Conservation (phyloP, 2,797 vertebrate genomes). For the Ciconia nigra region DNA sequence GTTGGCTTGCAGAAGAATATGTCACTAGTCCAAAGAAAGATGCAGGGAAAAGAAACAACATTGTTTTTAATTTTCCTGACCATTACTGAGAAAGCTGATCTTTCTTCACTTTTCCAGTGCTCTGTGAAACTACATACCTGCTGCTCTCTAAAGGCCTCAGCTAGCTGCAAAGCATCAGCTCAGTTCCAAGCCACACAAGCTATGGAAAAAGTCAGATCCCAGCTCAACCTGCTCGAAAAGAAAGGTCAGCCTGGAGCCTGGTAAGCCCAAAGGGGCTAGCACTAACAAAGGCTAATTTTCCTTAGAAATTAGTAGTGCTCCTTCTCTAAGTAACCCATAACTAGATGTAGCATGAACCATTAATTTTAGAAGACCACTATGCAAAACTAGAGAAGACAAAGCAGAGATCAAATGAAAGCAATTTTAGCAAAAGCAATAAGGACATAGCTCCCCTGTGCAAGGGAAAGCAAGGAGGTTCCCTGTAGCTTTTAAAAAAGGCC, state of each 20-base stretch:
- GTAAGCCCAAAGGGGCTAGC: not conserved
- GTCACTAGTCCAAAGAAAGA: not conserved
- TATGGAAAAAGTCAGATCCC: conserved; percentile 15
- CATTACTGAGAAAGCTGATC: not conserved
- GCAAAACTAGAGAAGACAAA: not conserved
- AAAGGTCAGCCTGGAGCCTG: conserved; percentile 12
- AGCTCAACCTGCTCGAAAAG: not conserved
- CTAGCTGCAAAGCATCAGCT: not conserved
- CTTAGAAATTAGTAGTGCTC: not conserved
- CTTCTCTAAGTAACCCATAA: not conserved
- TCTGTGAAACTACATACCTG: not conserved
- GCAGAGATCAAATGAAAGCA: not conserved
- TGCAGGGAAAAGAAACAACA: not conserved
- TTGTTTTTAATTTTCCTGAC: not conserved
- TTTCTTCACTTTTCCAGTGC: not conserved
- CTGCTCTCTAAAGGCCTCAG: conserved; percentile 14
- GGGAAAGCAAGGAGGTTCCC: not conserved
- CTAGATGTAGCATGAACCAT: not conserved
- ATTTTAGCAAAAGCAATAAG: not conserved
- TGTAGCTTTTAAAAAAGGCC: not conserved
- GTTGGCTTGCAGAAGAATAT: not conserved
- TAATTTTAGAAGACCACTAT: not conserved
- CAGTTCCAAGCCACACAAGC: conserved; percentile 19
- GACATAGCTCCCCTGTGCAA: not conserved
- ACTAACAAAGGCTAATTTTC: not conserved